Base-by-base conservation (phyloP, 2,797 vertebrate genomes). In the Notamacropus eugenii region DNA sequence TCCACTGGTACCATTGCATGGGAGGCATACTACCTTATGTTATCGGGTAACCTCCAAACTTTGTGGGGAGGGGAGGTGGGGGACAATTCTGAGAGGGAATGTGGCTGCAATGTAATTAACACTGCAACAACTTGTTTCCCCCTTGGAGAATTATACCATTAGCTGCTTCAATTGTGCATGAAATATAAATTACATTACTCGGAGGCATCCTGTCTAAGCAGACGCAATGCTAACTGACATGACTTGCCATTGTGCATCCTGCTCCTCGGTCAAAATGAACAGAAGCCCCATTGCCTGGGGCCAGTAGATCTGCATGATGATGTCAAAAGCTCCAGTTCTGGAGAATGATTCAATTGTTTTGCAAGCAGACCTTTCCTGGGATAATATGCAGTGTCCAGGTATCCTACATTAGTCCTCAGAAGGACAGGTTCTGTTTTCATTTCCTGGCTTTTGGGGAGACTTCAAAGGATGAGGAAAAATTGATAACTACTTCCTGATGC, bases 121-220 rank as follows among this genome's bases (percentile, higher is more conserved):
- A 98, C 98, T 98, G 98, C 98, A 99, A 99, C 98, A 99, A 99
- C 98, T 99, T 99, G 98, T 99, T 99, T 99, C 97, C 97, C 98
- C 99, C 98, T 99, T 98, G 98, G 98, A 99, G 99, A 99, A 99
- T 99, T 99, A 98, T 98, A 98, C 98, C 98, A 99, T 99, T 99
- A 99, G 98, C 98, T 99, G 98, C 98, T 99, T 99, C 99, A 99
- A 98, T 99, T 99, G 99, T 99, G 98, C 99, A 99, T 99, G 98
- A 99, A 99, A 99, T 99, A 99, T 99, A 99, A 99, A 99, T 99
- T 99, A 98, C 98, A 98, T 99, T 99, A 99, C 99, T 99, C 97
- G 98, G 98, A 99, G 98, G 98, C 98, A 99, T 99, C 98, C 96
- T 96, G 98, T 98, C 95, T 98, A 98, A 98, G 98, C 98, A 99